Evolutionary conservation across 1,140 invertebrate species (phyloP), one percentile per base, ranked within the genome.

Genomic region (Brachionus koreanus): DNA sequence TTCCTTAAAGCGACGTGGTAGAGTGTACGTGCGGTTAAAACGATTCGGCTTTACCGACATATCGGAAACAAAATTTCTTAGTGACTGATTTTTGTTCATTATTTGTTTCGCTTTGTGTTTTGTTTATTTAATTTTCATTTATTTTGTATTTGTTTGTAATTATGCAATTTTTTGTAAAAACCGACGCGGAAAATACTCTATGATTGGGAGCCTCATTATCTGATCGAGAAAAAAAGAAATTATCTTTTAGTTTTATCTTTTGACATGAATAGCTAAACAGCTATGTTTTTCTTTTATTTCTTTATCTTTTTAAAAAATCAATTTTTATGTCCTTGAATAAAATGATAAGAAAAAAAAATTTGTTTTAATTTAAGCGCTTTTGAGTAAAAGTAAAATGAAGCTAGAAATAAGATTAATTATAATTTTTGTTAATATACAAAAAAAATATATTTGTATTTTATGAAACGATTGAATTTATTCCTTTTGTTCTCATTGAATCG

Each of bases 1-100:
- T 74, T 74, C 69, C 13, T 74, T 74, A n/a, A 74, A 74, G 10
- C 69, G 69, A 10, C 69, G 39, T 16, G 69, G 69, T 29, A 74
- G 39, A 12, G 69, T 74, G 42, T 74, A 74, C 10, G 69, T 74
- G 5, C 69, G 37, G 43, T 46, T 74, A 29, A 74, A 74, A 9
- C 39, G 39, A 6, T 42, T 72, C 3, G n/a, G 23, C 12, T 37
- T 69, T n/a, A 19, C 16, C 1, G 33, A 29, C 39, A 72, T 37
- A 10, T 74, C 69, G n/a, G 39, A 25, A 1, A 23, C 37, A 13
- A 39, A 69, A 39, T 23, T 42, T 37, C 42, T 16, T 46, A 49
- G 19, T 12, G 69, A 74, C 16, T 74, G 42, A 46, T 74, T 74
- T 74, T 74, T 74, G 33, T 19, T 74, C 19, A 25, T 74, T 19